Base-by-base conservation (phyloP, 2,888 invertebrate species). In the Parochlus steinenii region DNA sequence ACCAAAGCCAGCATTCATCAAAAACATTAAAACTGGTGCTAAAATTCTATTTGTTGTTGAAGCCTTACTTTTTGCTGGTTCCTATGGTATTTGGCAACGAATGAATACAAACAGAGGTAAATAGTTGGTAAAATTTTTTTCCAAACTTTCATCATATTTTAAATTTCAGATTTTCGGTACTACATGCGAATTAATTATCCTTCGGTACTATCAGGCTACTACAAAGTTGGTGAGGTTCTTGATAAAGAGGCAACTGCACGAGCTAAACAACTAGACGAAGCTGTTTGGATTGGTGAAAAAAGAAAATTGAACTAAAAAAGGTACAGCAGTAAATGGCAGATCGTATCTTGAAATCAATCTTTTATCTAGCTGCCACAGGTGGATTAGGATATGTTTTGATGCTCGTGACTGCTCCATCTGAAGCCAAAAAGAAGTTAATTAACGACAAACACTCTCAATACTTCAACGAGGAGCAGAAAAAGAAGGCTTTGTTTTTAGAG, bases 91-190 rank as follows among this genome's bases (percentile, higher is more conserved):
- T 45, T 82, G 75, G 70, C 61, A 64, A 51, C 69, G 67, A 57
- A 63, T 79, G 53, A 80, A 78, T 51, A 68, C 67, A 32, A 70
- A 74, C 47, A 65, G 73, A 65, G 75, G 82, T 78, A 56, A 57
- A 62, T 55, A 46, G 40, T 23, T 38, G 15, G 23, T 27, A 31
- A 31, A 12, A 34, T 20, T 31, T 36, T 31, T 41, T 35, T 26
- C 17, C 19, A 24, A 23, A 42, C 11, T 26, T 29, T 39, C 12
- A 23, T 38, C 37, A 33, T n/a, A 22, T 42, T 41, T 41, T 41
- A 41, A 37, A 41, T 63, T 64, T 20, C 59, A 82, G 82, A 74
- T 57, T 75, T 73, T 48, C 72, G 82, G 41, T 61, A 67, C 45
- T 74, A 73, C 50, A 66, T 77, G 55, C 61, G 64, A 54, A 63